Conservation (phyloP, 2,888 invertebrate species). For the Agrotis ipsilon region DNA sequence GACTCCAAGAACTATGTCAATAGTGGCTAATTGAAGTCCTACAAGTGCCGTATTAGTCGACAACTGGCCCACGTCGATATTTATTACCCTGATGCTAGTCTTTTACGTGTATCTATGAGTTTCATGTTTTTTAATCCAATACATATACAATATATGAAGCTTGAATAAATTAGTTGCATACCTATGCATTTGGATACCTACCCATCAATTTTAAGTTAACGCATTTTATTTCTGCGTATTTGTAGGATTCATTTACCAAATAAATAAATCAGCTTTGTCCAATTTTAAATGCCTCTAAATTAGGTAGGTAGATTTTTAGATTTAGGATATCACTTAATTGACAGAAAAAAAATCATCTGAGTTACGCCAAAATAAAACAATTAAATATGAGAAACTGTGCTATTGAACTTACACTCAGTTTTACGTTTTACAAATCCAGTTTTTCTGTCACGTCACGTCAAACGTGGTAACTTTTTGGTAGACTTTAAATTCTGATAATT, state of each 20-base stretch:
- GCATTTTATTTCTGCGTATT: not conserved
- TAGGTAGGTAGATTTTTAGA: no score
- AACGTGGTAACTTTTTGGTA: no score
- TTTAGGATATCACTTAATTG: no score
- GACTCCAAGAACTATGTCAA: conserved; percentile 81
- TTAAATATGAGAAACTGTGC: conserved; percentile 7
- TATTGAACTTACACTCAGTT: conserved; percentile 44
- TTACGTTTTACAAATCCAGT: conserved; percentile 24
- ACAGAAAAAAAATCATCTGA: no score
- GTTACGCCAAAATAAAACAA: conserved; percentile 20
- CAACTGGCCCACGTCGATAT: conserved; percentile 72
- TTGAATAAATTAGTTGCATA: conserved; percentile 8
- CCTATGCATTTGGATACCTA: no score
- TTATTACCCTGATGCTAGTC: conserved; percentile 67
- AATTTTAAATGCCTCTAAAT: not conserved
- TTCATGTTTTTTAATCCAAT: conserved; percentile 78
- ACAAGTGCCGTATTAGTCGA: conserved; percentile 80
- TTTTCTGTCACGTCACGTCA: not conserved
- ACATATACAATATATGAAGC: conserved; percentile 45
- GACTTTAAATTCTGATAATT: no score
- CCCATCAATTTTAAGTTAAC: not conserved
- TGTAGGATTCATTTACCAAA: not conserved
- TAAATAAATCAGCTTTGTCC: not conserved
- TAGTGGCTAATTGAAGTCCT: conserved; percentile 86
- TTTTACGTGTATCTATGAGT: conserved; percentile 65